Conservation (phyloP, 1,140 invertebrate genomes). For the Papilio dardanus region DNA sequence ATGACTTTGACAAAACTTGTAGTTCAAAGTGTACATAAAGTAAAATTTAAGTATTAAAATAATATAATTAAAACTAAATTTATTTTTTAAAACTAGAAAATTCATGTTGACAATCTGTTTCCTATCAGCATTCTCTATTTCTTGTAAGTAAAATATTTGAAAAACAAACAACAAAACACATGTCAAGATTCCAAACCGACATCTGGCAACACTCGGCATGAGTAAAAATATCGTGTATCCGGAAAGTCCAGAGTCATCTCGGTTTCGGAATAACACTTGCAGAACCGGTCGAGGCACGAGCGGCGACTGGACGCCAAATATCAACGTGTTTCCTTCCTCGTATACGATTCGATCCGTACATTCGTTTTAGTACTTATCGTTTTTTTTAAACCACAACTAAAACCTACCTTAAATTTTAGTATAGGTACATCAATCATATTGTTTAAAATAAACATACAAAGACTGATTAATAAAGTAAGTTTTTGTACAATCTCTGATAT, state of each 20-base stretch:
- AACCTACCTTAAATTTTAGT: background rate
- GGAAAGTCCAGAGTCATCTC: conserved; percentile 77
- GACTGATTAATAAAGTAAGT: background rate
- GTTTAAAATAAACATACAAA: background rate
- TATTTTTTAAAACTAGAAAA: background rate
- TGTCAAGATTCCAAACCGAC: conserved; percentile 1
- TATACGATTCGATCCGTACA: conserved; percentile 45
- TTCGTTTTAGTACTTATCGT: conserved; percentile 28
- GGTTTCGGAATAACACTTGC: conserved; percentile 80
- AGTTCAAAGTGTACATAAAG: no score
- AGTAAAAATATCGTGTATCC: conserved; percentile 59
- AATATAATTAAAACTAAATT: background rate
- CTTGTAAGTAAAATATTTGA: background rate
- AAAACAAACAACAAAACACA: background rate
- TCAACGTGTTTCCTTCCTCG: conserved; percentile 79
- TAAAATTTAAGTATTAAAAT: no score
- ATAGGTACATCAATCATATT: background rate
- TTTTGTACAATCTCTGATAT: background rate
- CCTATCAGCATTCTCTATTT: background rate
- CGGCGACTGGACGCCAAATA: conserved; percentile 64
- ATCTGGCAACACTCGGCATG: conserved; percentile 36
- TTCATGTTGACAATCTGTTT: background rate
- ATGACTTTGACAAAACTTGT: no score
- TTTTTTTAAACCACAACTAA: conserved; percentile 14
- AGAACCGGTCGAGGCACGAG: conserved; percentile 65